Evolutionary conservation across 2,797 vertebrate genomes (phyloP), one percentile per base, ranked within the genome.

Genomic region (Takifugu ocellatus): DNA sequence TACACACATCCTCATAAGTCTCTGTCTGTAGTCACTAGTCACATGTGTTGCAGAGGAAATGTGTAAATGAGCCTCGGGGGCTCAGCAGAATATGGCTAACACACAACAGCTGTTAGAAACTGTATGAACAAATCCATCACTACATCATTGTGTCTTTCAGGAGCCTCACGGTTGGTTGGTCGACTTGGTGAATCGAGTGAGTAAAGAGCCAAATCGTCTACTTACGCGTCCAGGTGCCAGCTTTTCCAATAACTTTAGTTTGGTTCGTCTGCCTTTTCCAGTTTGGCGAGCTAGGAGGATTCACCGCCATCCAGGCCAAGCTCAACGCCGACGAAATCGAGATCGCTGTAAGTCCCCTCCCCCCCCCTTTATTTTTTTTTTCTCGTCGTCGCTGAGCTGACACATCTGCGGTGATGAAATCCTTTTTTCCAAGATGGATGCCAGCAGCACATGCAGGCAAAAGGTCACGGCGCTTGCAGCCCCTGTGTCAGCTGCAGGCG

Each of bases 111-210:
- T 82, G 84, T 76, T 44, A 54, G 55, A 67, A 56, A 14, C 46
- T 21, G 46, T 9, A 67, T 45, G 15, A 63, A 54, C 61, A 61
- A 54, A 60, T 39, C 48, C 12, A 14, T 46, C 16, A 33, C 48
- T 66, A 44, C 49, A 44, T 52, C 17, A 10, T 44, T 54, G 10
- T 81, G 16, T 87, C 58, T 88, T 81, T 84, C 77, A 96, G 97
- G 97, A 99, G 78, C 97, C 97, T 79, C 96, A 99, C n/a, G 97
- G 97, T 31, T 99, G 97, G 97, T 91, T 99, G 75, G 96, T 99
- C 68, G 97, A 99, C 84, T 89, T 99, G 68, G 96, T 99, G 64
- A 99, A 99, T 87, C 93, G 94, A 90, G 97, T 99, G 89, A 86
- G 92, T 85, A 55, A 36, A 17, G 5, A 44, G 26, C 27, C 5